Evolutionary conservation across 2,888 invertebrate species (phyloP).

Genomic region (Timandra comae): DNA sequence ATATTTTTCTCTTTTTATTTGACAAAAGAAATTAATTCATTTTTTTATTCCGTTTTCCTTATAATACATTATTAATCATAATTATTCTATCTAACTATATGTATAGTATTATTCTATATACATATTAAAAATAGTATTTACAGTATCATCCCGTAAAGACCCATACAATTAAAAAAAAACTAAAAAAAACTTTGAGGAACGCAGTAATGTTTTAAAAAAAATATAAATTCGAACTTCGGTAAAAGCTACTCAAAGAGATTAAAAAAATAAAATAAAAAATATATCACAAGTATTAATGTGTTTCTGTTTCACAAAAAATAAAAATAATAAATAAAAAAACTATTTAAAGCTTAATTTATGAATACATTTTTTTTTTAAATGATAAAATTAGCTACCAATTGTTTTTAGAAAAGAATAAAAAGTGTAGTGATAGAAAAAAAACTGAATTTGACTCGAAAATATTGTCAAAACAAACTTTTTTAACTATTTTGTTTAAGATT

Average conservation of each 20-base stretch:
- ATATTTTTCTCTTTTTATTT: conserved; percentile 70
- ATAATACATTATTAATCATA: conserved; percentile 71
- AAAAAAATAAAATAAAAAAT: neutral
- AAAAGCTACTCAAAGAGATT: too few relatives aligned
- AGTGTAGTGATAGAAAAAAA: too few relatives aligned
- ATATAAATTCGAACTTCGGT: too few relatives aligned
- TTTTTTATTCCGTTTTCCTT: conserved; percentile 71
- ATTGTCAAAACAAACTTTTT: too few relatives aligned
- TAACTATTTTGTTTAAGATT: too few relatives aligned
- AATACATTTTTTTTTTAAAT: too few relatives aligned
- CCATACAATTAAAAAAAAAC: conserved; percentile 46
- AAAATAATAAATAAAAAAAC: conserved; percentile 6
- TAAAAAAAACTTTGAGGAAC: conserved; percentile 1
- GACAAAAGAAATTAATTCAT: conserved; percentile 75
- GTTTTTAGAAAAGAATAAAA: conserved; percentile 19
- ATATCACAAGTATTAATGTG: conserved; percentile 4
- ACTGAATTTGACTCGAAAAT: too few relatives aligned
- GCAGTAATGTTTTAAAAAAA: too few relatives aligned
- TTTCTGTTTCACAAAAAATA: conserved; percentile 5
- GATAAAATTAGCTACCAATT: conserved; percentile 21
- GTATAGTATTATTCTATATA: conserved; percentile 68
- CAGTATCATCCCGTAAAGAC: conserved; percentile 68
- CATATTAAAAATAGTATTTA: conserved; percentile 74
- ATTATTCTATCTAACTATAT: conserved; percentile 71
- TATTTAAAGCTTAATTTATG: conserved; percentile 15